A percentile compares a stretch with the other conserved stretches of the same genome.
phyloP scores from a whole-genome alignment of 2,888 invertebrate genomes.

The Drosophila buzzatii region DNA sequence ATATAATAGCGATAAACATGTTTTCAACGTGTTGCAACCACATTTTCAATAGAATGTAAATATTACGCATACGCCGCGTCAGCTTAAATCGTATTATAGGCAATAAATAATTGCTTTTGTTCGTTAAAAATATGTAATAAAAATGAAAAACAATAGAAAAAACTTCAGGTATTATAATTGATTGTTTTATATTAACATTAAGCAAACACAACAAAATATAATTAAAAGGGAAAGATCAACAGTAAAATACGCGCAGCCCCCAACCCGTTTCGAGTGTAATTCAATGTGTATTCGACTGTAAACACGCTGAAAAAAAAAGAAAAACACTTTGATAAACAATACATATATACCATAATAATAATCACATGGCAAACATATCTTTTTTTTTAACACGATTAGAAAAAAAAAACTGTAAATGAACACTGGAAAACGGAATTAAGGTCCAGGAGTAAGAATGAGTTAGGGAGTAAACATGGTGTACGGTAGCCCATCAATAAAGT shows the following conservation, averaged over 20 bases:
- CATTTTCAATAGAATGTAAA: conserved; percentile 32
- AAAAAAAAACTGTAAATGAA: background rate
- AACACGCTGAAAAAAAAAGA: conserved; percentile 41
- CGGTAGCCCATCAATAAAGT: background rate
- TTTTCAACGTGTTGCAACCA: conserved; percentile 2
- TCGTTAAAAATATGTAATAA: background rate
- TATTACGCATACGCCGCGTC: conserved; percentile 32
- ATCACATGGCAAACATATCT: conserved; percentile 67
- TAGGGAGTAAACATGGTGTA: no score
- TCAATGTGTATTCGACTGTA: conserved; percentile 56
- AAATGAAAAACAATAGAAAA: conserved; percentile 8
- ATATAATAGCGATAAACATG: background rate
- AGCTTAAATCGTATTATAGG: conserved; percentile 36
- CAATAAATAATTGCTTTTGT: conserved; percentile 46
- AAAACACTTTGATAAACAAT: conserved; percentile 56
- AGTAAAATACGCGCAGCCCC: conserved; percentile 36
- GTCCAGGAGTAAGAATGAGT: background rate
- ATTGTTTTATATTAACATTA: conserved; percentile 65
- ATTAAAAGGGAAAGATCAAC: conserved; percentile 58
- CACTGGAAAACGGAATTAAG: background rate
- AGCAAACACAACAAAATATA: conserved; percentile 66
- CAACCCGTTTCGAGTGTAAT: conserved; percentile 27
- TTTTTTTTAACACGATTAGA: conserved; percentile 16
- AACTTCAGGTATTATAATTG: conserved; percentile 50
- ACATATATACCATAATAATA: conserved; percentile 42